Percentiles rank a stretch among this genome's conserved stretches.
phyloP scores from a whole-genome alignment of 2,113 vertebrate species.

The Xenopus borealis region DNA sequence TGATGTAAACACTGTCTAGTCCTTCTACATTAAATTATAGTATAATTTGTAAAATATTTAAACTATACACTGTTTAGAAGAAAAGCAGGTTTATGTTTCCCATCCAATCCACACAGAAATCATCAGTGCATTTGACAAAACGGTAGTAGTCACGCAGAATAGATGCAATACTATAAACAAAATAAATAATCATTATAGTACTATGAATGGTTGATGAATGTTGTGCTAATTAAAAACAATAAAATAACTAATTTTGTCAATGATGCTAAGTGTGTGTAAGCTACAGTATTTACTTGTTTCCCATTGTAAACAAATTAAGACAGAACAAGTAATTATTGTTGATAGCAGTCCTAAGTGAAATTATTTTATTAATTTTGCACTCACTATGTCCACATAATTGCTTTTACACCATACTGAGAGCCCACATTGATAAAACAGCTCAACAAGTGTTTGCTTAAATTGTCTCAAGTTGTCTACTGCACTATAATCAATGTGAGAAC shows the following conservation, averaged over 20 bases:
- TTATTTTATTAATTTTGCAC: conserved; percentile 58
- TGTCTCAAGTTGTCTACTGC: conserved; percentile 59
- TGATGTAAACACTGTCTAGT: too few species aligned
- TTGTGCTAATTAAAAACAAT: conserved; percentile 24
- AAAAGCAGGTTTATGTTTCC: too few species aligned
- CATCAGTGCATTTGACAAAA: too few species aligned
- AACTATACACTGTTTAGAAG: too few species aligned
- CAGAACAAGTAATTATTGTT: conserved; percentile 43
- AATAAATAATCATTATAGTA: conserved; percentile 14
- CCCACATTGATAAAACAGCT: conserved; percentile 53
- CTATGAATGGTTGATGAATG: conserved; percentile 3
- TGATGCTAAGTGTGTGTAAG: conserved; percentile 31
- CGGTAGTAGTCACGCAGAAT: not conserved
- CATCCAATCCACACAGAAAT: too few species aligned
- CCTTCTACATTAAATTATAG: too few species aligned
- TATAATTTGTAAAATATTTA: too few species aligned
- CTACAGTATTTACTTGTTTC: conserved; percentile 41
- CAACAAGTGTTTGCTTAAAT: conserved; percentile 54
- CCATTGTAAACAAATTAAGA: conserved; percentile 51
- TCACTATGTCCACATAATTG: conserved; percentile 61
- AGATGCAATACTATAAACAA: not conserved
- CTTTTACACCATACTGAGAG: conserved; percentile 59
- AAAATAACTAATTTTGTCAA: conserved; percentile 21
- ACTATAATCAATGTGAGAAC: conserved; percentile 50
- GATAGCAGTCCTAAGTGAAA: conserved; percentile 54